These are phyloP conservation scores for Mustela lutreola DNA, from an alignment of 2,113 vertebrate species.

Conservation along the genomic window DNA sequence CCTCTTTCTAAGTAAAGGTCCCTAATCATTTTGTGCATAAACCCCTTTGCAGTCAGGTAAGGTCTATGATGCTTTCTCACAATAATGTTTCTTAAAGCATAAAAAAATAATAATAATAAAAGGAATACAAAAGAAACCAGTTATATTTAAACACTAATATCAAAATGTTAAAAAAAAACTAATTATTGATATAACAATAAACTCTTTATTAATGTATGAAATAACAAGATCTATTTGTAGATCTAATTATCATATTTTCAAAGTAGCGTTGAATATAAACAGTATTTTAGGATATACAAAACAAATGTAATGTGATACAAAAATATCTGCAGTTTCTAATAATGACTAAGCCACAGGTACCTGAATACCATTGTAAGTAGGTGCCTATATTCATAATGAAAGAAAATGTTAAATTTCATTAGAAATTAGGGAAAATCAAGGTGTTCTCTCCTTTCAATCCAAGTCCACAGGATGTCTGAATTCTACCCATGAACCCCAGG, in stretches of 20 bases:
- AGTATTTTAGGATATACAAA: not conserved
- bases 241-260: not conserved
- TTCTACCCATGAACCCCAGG: not conserved
- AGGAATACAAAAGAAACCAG: not conserved
- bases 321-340: constrained; percentile 52
- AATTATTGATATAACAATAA: not conserved
- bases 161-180: constrained; percentile 27
- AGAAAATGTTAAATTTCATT: constrained; percentile 45
- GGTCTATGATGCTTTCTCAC: not conserved
- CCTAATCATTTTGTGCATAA: not conserved
- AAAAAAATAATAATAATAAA: not conserved
- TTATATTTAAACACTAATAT: constrained; percentile 53
- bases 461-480: constrained; percentile 42
- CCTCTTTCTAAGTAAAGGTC: not conserved
- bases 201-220: constrained; percentile 22
- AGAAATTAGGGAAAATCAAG: constrained; percentile 13
- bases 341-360: not conserved
- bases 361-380: not conserved
- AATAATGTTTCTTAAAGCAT: constrained; percentile 12
- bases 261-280: not conserved
- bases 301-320: not conserved
- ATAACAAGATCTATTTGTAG: not conserved
- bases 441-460: not conserved
- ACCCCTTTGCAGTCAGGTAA: not conserved
- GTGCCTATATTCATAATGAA: constrained; percentile 40